phyloP scores from a whole-genome alignment of 2,797 vertebrate genomes.

The Lindbergichthys nudifrons region DNA sequence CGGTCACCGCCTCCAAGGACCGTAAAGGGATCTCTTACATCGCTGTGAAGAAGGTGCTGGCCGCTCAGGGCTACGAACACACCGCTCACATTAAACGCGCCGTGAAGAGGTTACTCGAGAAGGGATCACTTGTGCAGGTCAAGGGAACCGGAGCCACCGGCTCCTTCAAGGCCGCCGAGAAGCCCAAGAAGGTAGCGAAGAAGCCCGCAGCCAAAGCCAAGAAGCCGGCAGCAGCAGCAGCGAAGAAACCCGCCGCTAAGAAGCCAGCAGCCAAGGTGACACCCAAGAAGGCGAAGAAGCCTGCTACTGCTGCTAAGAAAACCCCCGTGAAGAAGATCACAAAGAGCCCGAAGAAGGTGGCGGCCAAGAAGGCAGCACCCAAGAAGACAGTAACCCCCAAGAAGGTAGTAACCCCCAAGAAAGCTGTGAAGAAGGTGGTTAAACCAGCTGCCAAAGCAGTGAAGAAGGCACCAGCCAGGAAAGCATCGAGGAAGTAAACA shows the following conservation, averaged over 20 bases:
- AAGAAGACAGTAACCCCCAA: background rate
- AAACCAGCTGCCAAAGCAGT: background rate
- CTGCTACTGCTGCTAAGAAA: background rate
- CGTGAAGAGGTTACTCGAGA: background rate
- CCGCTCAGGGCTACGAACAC: background rate
- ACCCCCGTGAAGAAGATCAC: background rate
- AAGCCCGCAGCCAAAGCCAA: background rate
- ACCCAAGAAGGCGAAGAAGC: constrained; percentile 3
- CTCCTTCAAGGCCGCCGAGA: background rate
- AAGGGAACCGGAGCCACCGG: background rate
- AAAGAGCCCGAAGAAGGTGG: background rate
- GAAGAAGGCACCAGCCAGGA: background rate
- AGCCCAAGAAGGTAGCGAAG: background rate
- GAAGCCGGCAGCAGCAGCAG: background rate
- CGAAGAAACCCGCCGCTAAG: background rate
- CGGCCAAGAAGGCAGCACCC: background rate
- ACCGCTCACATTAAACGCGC: background rate
- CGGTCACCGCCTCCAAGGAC: background rate
- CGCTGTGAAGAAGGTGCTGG: background rate
- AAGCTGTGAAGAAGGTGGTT: background rate
- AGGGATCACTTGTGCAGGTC: background rate
- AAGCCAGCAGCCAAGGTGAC: background rate
- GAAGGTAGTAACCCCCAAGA: background rate
- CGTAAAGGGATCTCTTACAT: background rate
- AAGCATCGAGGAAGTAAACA: background rate